Evolutionary conservation across 2,797 vertebrate species (phyloP), one percentile per base, ranked within the genome.

Genomic region (Aldrovandia affinis): DNA sequence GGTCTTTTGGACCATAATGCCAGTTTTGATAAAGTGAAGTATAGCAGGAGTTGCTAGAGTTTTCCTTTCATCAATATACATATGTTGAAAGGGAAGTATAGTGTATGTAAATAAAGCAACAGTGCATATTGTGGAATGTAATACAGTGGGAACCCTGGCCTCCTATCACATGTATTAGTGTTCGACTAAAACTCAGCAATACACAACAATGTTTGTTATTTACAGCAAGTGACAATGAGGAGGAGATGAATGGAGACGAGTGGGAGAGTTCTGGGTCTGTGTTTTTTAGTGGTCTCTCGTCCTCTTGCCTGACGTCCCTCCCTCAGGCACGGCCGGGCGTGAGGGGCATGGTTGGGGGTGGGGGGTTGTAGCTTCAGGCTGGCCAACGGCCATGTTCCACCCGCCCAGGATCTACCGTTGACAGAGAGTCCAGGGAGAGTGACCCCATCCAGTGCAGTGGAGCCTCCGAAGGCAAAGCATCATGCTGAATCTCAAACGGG

Each of bases 361-460:
- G 65, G 83, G 77, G 52, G 77, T 78, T 55, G 75, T 81, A 85
- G 85, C 85, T 77, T 8, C 42, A 36, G 83, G 87, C 78, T 83
- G 78, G 77, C 87, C 81, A 73, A 22, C 22, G 78, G 87, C 83
- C 59, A 55, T 83, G 44, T 78, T 70, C 44, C 61, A 36, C 78
- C 78, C 80, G 81, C 80, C 77, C 65, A 18, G 81, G 81, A 39
- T 68, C 28, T 73, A 47, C 82, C 39, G 39, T 63, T 81, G 63
- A 73, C 59, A 28, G 50, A 25, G 50, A 80, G 54, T 33, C 39
- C 20, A 14, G 44, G 68, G 44, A 28, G 55, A 50, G 59, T 47
- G 33, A 63, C 33, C 18, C 14, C 22, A 63, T 63, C 80, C 42
- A 36, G 39, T 57, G n/a, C 47, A 33, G 30, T 47, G 65, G 36